phyloP scores from a whole-genome alignment of 1,140 invertebrate genomes.

The Meloidogyne exigua region DNA sequence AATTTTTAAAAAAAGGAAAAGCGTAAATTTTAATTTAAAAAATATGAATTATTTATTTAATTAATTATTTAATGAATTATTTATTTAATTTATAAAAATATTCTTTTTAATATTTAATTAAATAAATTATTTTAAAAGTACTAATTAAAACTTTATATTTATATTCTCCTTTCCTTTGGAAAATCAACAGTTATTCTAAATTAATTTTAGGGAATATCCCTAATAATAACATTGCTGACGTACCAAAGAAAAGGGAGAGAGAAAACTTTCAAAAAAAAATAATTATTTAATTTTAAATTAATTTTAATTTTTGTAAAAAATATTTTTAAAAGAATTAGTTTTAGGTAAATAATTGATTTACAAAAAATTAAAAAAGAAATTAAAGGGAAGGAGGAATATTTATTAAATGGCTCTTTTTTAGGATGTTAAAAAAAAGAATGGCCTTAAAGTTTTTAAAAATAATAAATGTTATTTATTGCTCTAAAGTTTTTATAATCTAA shows the following conservation, averaged over 20 bases:
- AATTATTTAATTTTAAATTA: background rate
- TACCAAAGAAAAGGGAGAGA: background rate
- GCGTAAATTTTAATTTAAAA: too few species aligned
- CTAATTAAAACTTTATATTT: background rate
- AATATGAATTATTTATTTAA: too few species aligned
- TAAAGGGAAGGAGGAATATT: background rate
- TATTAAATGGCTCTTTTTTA: background rate
- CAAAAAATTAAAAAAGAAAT: background rate
- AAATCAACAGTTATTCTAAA: slow-evolving; percentile 2
- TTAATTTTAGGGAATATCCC: background rate
- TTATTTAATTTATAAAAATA: background rate
- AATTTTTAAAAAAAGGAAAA: too few species aligned
- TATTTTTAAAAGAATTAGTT: too few species aligned
- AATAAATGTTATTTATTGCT: too few species aligned
- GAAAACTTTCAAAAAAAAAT: background rate
- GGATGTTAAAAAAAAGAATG: background rate
- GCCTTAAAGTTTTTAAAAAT: background rate
- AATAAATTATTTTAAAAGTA: background rate
- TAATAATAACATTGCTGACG: background rate
- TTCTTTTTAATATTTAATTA: too few species aligned
- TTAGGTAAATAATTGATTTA: background rate
- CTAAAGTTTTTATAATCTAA: too few species aligned
- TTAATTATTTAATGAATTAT: too few species aligned
- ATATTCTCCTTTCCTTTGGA: background rate
- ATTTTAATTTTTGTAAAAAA: too few species aligned